These are phyloP conservation scores for Mirza zaza DNA, from an alignment of 2,113 vertebrate species.

Conservation along the genomic window DNA sequence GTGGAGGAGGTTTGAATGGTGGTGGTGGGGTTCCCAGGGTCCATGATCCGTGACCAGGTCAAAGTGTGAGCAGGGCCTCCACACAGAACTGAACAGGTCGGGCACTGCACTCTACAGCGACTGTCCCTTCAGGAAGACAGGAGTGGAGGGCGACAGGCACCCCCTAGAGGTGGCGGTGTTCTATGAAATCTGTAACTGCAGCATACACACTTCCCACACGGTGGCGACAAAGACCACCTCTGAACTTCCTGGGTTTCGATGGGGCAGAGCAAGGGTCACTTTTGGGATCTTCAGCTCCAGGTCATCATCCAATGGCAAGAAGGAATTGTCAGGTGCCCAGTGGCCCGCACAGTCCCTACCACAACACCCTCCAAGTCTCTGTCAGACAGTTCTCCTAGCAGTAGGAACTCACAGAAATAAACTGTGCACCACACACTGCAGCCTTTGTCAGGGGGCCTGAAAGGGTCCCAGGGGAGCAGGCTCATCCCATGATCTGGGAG, in stretches of 20 bases:
- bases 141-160: not conserved
- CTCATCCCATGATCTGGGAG: slow-evolving; percentile 58
- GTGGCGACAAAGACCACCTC: slow-evolving; percentile 63
- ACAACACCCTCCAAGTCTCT: not conserved
- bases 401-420: slow-evolving; percentile 36
- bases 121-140: not conserved
- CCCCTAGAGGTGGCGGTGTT: not conserved
- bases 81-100: not conserved
- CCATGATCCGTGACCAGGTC: not conserved
- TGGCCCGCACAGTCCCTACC: not conserved
- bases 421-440: not conserved
- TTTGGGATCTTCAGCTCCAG: not conserved
- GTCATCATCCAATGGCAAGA: not conserved
- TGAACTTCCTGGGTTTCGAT: not conserved
- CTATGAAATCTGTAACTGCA: not conserved
- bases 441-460: not conserved
- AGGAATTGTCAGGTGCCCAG: not conserved
- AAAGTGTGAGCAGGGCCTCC: not conserved
- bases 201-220: slow-evolving; percentile 25
- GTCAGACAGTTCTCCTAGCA: not conserved
- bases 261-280: not conserved
- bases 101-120: not conserved
- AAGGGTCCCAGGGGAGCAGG: slow-evolving; percentile 18
- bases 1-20: not conserved
- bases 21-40: not conserved